These are phyloP conservation scores for Morone chrysops DNA, from an alignment of 2,113 vertebrate genomes.

Conservation along the genomic window DNA sequence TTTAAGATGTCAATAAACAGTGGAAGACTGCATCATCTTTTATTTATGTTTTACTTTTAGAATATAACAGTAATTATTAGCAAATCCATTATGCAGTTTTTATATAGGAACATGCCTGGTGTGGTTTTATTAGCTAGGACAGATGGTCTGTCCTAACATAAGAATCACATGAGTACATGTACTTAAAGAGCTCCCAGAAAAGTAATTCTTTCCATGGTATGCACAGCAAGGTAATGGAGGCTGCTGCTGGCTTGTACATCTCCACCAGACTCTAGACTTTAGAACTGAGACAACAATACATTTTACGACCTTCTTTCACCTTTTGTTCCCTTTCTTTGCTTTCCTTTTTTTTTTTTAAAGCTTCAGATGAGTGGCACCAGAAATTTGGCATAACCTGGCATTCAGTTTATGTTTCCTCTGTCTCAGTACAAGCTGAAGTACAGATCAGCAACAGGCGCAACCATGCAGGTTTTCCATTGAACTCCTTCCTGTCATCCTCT, in stretches of 20 bases:
- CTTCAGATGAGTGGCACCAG: not conserved
- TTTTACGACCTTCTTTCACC: not conserved
- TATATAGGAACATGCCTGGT: not conserved
- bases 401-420: slow-evolving; percentile 8
- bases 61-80: not conserved
- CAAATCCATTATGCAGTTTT: not conserved
- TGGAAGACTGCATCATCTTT: not conserved
- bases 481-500: slow-evolving; percentile 12
- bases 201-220: slow-evolving; percentile 45
- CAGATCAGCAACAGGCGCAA: slow-evolving; percentile 2
- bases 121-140: slow-evolving; percentile 16
- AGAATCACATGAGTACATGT: not conserved
- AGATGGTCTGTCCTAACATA: slow-evolving; percentile 1
- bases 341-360: not conserved
- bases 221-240: slow-evolving; percentile 24
- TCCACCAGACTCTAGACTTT: slow-evolving; percentile 29
- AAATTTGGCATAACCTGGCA: not conserved
- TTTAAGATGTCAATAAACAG: too few relatives aligned
- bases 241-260: slow-evolving; percentile 9
- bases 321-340: not conserved
- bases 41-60: not conserved
- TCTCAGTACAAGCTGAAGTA: slow-evolving; percentile 5
- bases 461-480: slow-evolving; percentile 31
- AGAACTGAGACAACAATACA: slow-evolving; percentile 3
- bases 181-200: slow-evolving; percentile 28